Percentiles rank a stretch among this genome's conserved stretches.
These are phyloP conservation scores for Pipra filicauda DNA, from an alignment of 2,113 vertebrate genomes.

Conservation along the genomic window DNA sequence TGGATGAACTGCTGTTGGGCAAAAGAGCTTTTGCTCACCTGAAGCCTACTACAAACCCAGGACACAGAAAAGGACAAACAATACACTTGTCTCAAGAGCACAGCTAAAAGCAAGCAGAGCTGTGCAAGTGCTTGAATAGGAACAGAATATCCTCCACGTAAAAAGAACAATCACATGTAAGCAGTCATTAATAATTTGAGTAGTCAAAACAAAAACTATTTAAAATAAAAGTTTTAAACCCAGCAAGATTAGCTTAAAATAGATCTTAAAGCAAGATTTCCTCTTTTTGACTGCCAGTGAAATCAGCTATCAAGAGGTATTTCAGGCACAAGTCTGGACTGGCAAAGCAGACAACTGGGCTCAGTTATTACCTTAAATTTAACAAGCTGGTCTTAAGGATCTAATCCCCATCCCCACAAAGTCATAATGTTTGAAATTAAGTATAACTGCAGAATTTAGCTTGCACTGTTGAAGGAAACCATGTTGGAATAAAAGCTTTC, in stretches of 20 bases:
- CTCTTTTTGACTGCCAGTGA: neutral
- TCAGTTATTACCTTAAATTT: neutral
- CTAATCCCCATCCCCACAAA: neutral
- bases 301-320: neutral
- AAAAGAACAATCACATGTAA: neutral
- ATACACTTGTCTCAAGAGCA: neutral
- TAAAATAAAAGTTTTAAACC: neutral
- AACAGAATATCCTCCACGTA: neutral
- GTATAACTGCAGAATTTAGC: neutral
- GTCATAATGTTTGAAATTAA: neutral
- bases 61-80: neutral
- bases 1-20: neutral
- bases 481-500: neutral
- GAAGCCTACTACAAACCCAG: neutral
- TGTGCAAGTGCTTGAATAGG: neutral
- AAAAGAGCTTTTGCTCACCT: neutral
- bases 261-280: neutral
- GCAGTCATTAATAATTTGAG: neutral
- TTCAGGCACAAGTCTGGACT: neutral
- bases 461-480: neutral
- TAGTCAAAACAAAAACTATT: neutral
- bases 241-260: neutral
- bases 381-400: neutral
- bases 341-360: neutral
- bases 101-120: neutral